Evolutionary conservation across 2,888 invertebrate species (phyloP), one percentile per base, ranked within the genome.

Genomic region (Marronus borbonicus): DNA sequence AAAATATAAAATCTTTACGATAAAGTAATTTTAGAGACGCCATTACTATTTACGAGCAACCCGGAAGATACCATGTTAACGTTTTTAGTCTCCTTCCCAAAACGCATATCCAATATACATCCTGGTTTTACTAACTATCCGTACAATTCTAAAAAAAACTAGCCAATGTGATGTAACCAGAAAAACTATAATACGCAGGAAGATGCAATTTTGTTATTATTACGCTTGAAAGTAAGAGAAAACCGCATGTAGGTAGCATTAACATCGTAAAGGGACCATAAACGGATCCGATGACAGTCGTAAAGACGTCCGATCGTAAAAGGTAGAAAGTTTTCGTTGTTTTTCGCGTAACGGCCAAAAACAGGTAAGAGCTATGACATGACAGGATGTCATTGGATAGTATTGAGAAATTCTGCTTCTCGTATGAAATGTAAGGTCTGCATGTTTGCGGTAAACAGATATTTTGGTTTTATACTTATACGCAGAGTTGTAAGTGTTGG

Each of bases 1-100:
- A 17, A 62, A 62, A 62, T 62, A 62, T 28, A 62, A 62, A 62
- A 62, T n/a, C 28, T 62, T 62, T 62, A 62, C 62, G 14, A 14
- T 62, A 62, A 62, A 62, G 62, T 28, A 31, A 62, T 62, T 62
- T 62, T 14, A 62, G 62, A n/a, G 44, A 12, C 28, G 12, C 62
- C 31, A 31, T 62, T 62, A 62, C 28, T 62, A 62, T 62, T 62
- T 62, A 62, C 62, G 62, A 62, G 28, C 62, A 31, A 31, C n/a
- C 62, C 28, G 12, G 44, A 44, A 44, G 44, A 44, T 44, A 44
- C 44, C 10, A 8, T 8, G 12, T 44, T 44, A 8, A 2, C 44
- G n/a, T 14, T 14, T 62, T 62, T 31, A 14, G 14, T 62, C 62
- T 62, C 62, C 62, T 24, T 28, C 24, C 62, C 5, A 4, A 28